phyloP scores from a whole-genome alignment of 2,113 vertebrate species.

The Tympanuchus pallidicinctus region DNA sequence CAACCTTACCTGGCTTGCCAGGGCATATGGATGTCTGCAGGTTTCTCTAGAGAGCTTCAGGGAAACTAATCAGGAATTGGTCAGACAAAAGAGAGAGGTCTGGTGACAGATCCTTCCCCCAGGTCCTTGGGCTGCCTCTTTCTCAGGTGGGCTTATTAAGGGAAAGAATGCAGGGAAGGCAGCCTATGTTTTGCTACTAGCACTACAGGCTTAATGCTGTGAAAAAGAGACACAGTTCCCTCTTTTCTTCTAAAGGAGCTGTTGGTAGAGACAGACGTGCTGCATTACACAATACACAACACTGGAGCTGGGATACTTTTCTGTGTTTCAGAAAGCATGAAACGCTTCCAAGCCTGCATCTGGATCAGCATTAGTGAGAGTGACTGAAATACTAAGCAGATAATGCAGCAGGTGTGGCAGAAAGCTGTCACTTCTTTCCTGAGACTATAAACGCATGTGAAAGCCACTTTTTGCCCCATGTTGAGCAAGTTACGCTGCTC shows the following conservation, averaged over 20 bases:
- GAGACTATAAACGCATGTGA: rapidly evolving
- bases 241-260: background rate
- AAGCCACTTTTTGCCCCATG: background rate
- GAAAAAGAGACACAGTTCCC: background rate
- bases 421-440: background rate
- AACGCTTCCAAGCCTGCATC: background rate
- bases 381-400: background rate
- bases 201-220: background rate
- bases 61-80: background rate
- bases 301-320: background rate
- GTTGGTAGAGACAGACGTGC: background rate
- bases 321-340: background rate
- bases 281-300: background rate
- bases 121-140: background rate
- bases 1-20: rapidly evolving
- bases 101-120: background rate
- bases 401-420: background rate
- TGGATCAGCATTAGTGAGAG: background rate
- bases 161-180: rapidly evolving
- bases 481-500: background rate
- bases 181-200: background rate
- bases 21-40: background rate
- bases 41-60: background rate
- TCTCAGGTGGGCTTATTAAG: background rate
- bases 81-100: background rate